A percentile compares a stretch with the other conserved stretches of the same genome.
Conservation (phyloP, 2,113 vertebrate genomes). For the Sebastes fasciatus region DNA sequence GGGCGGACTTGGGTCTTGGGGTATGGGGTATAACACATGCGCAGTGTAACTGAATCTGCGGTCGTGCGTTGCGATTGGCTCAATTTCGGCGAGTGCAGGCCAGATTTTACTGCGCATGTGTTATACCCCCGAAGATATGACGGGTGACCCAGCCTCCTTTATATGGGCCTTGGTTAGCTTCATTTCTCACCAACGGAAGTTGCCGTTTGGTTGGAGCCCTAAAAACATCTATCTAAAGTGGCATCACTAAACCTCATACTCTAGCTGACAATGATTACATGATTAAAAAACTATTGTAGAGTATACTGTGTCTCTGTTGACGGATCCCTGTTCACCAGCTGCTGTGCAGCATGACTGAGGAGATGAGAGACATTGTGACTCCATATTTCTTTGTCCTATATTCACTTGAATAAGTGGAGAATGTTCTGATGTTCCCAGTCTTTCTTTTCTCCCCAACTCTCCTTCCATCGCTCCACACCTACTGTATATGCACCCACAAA, state of each 20-base stretch:
- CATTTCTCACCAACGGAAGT: too few relatives aligned
- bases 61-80: too few relatives aligned
- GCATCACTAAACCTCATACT: background rate
- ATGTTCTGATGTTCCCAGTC: background rate
- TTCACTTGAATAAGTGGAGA: background rate
- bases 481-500: background rate
- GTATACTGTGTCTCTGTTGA: constrained; percentile 1
- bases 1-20: too few relatives aligned
- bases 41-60: too few relatives aligned
- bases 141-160: too few relatives aligned
- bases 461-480: background rate
- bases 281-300: background rate
- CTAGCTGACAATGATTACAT: constrained; percentile 15
- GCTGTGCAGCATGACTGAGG: constrained; percentile 1
- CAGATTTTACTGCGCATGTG: too few relatives aligned
- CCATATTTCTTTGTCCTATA: background rate
- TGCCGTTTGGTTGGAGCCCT: background rate
- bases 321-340: constrained; percentile 16
- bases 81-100: too few relatives aligned
- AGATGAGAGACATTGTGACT: background rate
- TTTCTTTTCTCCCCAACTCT: background rate
- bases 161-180: too few relatives aligned
- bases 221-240: background rate
- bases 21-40: too few relatives aligned
- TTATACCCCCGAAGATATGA: too few relatives aligned